Evolutionary conservation across 30 jellyfish, hydroid and myxozoan genomes (phyloP).

Genomic region (Rhopilema esculentum): DNA sequence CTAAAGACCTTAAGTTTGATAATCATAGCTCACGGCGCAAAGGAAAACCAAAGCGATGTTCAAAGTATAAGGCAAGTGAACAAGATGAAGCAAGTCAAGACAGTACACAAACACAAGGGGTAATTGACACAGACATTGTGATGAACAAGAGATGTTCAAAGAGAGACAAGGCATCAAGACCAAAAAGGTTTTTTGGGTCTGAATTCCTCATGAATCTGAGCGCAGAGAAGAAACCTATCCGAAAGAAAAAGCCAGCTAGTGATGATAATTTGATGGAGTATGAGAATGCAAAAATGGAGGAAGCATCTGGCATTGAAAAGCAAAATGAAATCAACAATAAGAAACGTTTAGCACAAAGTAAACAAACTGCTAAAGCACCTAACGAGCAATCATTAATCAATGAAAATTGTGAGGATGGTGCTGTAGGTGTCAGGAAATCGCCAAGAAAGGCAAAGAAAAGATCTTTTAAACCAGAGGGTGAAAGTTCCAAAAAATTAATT

Average conservation of each 20-base stretch:
- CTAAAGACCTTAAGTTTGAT: neutral
- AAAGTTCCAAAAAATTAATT: too few species aligned
- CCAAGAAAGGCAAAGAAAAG: neutral
- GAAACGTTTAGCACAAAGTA: neutral
- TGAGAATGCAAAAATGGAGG: neutral
- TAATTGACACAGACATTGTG: neutral
- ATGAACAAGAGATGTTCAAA: neutral
- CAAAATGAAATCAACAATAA: neutral
- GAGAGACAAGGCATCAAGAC: conserved; percentile 5
- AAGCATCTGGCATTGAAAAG: neutral
- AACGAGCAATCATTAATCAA: neutral
- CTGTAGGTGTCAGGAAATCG: neutral
- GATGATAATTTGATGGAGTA: neutral
- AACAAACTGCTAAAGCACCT: neutral
- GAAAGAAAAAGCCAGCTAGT: neutral
- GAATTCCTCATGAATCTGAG: conserved; percentile 17
- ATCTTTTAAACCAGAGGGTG: neutral
- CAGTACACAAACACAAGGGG: neutral
- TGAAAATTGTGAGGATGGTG: neutral
- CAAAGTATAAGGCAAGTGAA: neutral
- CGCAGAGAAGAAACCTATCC: neutral
- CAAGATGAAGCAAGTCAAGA: neutral
- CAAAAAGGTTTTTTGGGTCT: conserved; percentile 23
- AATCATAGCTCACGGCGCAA: neutral
- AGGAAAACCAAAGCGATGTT: neutral